These are phyloP conservation scores for Bufo bufo DNA, from an alignment of 2,113 vertebrate species.

Conservation along the genomic window DNA sequence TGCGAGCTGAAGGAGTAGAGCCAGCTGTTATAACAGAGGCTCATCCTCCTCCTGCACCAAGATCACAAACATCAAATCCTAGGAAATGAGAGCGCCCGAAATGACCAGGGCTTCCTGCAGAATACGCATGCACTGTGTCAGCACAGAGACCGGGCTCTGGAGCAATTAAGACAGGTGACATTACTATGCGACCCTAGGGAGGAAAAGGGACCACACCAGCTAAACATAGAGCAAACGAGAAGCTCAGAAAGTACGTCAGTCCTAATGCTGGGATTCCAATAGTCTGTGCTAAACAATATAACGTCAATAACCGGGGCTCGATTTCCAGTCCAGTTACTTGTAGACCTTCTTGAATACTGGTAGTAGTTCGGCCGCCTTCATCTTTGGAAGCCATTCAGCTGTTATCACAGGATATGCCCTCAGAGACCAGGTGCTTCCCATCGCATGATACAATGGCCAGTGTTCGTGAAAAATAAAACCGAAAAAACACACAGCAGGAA, in stretches of 20 bases:
- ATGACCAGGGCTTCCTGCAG: slow-evolving; percentile 29
- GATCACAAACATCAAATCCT: slow-evolving; percentile 32
- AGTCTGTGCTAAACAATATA: too few relatives aligned
- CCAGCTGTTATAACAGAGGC: slow-evolving; percentile 38
- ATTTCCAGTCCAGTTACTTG: background rate
- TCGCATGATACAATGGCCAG: slow-evolving; percentile 20
- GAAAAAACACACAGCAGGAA: slow-evolving; percentile 17
- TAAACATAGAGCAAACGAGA: too few relatives aligned
- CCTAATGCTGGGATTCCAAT: too few relatives aligned
- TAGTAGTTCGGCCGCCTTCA: background rate
- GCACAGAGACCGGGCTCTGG: background rate
- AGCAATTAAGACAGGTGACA: background rate
- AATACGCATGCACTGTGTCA: background rate
- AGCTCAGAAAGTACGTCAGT: background rate
- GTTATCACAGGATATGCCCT: slow-evolving; percentile 46
- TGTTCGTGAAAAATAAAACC: background rate
- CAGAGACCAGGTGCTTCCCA: slow-evolving; percentile 49
- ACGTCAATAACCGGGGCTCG: background rate
- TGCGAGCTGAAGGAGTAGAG: background rate
- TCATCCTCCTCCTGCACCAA: slow-evolving; percentile 12
- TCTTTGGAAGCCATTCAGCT: background rate
- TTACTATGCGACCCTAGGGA: background rate
- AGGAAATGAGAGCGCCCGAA: slow-evolving; percentile 30
- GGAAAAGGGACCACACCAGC: background rate
- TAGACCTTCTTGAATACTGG: background rate